Conservation (phyloP, 1,140 invertebrate genomes). For the Drosophila azteca region DNA sequence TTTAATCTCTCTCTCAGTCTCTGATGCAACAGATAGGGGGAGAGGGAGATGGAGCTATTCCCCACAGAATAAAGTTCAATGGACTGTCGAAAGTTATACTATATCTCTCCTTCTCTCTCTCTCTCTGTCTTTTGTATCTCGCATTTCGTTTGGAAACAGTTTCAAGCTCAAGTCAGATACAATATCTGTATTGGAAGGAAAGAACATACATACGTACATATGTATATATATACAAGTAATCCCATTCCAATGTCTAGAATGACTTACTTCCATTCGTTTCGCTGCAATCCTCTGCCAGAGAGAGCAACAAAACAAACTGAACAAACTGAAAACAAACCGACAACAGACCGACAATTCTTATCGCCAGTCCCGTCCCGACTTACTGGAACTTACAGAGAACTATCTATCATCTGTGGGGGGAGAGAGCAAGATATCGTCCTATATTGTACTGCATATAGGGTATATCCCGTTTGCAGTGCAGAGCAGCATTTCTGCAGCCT, state of each 20-base stretch:
- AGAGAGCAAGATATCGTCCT: constrained; percentile 13
- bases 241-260: no score
- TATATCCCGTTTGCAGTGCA: not conserved
- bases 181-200: no score
- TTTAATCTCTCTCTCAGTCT: constrained; percentile 16
- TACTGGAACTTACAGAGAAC: constrained; percentile 1
- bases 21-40: not conserved
- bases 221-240: no score
- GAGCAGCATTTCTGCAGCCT: constrained; percentile 3
- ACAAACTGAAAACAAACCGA: constrained; percentile 41
- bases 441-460: constrained; percentile 1
- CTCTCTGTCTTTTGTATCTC: no score
- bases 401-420: not conserved
- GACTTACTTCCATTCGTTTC: not conserved
- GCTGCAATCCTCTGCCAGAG: not conserved
- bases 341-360: constrained; percentile 68
- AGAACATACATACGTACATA: no score
- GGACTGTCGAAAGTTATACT: no score
- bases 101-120: no score
- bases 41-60: no score
- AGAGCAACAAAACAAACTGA: constrained; percentile 1
- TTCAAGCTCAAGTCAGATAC: no score
- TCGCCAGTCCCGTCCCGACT: constrained; percentile 17
- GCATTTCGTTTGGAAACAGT: not conserved
- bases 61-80: no score